Percentiles rank a stretch among this genome's conserved stretches.
Conservation (phyloP, 1,140 invertebrate species). For the Paraescarpia echinospica region DNA sequence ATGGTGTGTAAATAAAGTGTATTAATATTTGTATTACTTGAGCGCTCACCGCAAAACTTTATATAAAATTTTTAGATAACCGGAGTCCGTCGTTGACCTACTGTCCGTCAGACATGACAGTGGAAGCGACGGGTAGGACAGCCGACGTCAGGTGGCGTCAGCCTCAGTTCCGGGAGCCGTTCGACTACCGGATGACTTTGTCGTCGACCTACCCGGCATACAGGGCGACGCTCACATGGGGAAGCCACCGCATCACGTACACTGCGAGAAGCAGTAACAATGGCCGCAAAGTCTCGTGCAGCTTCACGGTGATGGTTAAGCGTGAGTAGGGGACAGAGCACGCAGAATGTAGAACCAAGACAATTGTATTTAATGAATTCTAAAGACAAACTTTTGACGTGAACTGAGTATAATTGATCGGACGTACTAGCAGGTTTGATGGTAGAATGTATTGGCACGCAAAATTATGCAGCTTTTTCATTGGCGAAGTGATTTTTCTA, state of each 20-base stretch:
- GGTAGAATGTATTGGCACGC: too few relatives aligned
- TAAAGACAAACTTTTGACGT: too few relatives aligned
- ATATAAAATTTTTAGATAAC: neutral
- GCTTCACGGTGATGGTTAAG: neutral
- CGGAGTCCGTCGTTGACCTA: neutral
- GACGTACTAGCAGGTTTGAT: too few relatives aligned
- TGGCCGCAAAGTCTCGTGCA: neutral
- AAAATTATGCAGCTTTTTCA: too few relatives aligned
- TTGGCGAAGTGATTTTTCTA: too few relatives aligned
- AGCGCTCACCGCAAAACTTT: too few relatives aligned
- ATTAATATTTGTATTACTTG: too few relatives aligned
- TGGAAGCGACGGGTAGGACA: neutral
- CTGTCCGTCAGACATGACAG: neutral
- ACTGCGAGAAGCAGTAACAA: slow-evolving; percentile 9
- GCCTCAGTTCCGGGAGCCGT: slow-evolving; percentile 14
- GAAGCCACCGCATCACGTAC: slow-evolving; percentile 15
- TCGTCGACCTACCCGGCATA: neutral
- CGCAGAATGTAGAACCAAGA: too few relatives aligned
- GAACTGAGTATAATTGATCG: too few relatives aligned
- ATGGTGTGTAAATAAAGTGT: too few relatives aligned
- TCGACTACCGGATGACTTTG: neutral
- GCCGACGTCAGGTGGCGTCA: neutral
- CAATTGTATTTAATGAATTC: too few relatives aligned
- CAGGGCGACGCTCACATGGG: slow-evolving; percentile 2
- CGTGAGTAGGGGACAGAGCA: neutral